phyloP scores from a whole-genome alignment of 2,888 invertebrate species.

The Macroteleia sp. region DNA sequence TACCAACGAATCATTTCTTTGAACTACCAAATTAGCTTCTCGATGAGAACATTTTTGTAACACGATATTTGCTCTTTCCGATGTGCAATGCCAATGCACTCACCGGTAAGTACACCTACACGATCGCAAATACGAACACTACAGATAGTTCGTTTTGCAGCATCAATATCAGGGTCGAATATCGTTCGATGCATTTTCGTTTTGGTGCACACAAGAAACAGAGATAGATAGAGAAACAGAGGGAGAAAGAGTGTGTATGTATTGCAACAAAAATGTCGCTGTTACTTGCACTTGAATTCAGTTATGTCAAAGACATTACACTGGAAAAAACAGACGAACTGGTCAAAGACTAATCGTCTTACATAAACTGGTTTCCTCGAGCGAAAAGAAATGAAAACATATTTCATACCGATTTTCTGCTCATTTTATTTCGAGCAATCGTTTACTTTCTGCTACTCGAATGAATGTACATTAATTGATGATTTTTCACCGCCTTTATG shows the following conservation, averaged over 20 bases:
- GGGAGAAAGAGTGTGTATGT: too few relatives aligned
- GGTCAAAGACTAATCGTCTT: conserved; percentile 58
- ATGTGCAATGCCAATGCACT: conserved; percentile 35
- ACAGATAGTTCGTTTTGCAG: conserved; percentile 36
- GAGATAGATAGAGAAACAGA: too few relatives aligned
- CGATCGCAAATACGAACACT: conserved; percentile 25
- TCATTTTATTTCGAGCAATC: conserved; percentile 55
- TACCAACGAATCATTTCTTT: too few relatives aligned
- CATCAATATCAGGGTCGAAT: conserved; percentile 55
- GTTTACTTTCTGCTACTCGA: conserved; percentile 28
- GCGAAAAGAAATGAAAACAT: conserved; percentile 55
- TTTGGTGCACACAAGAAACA: too few relatives aligned
- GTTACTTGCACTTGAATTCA: conserved; percentile 51
- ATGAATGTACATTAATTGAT: conserved; percentile 54
- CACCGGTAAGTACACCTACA: conserved; percentile 55
- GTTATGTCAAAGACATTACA: conserved; percentile 46
- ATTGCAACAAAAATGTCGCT: conserved; percentile 33
- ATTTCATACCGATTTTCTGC: conserved; percentile 60
- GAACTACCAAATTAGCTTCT: conserved; percentile 44
- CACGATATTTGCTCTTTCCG: conserved; percentile 43
- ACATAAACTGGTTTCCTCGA: conserved; percentile 53
- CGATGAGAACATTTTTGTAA: conserved; percentile 43
- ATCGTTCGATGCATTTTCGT: conserved; percentile 30
- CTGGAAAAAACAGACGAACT: conserved; percentile 44
- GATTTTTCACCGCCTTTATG: conserved; percentile 37